phyloP scores from a whole-genome alignment of 2,888 invertebrate species.

The Lottia gigantea region DNA sequence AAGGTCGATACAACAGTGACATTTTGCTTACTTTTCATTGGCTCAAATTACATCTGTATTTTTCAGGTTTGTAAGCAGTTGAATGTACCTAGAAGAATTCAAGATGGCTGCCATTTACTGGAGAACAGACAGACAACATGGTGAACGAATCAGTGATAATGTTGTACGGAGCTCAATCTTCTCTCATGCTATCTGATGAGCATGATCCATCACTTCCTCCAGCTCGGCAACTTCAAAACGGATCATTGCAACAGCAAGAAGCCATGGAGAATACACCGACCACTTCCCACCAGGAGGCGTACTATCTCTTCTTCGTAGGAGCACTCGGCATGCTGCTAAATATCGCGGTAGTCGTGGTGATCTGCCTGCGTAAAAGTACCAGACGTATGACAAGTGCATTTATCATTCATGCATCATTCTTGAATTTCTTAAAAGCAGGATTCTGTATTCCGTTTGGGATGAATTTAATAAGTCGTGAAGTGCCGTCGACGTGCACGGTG shows the following conservation, averaged over 20 bases:
- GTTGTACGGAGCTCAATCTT: too few relatives aligned
- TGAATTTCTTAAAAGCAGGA: slow-evolving; percentile 64
- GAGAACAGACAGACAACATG: not conserved
- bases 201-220: not conserved
- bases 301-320: slow-evolving; percentile 63
- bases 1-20: too few relatives aligned
- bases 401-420: slow-evolving; percentile 64
- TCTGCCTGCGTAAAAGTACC: slow-evolving; percentile 54
- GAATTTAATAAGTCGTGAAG: slow-evolving; percentile 57
- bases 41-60: not conserved
- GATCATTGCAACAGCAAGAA: not conserved
- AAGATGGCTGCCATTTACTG: not conserved
- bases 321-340: slow-evolving; percentile 63
- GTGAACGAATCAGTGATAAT: not conserved
- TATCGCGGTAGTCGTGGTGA: slow-evolving; percentile 55
- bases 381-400: slow-evolving; percentile 67
- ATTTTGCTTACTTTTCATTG: too few relatives aligned
- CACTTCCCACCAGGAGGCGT: slow-evolving; percentile 57
- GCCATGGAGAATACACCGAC: slow-evolving; percentile 21
- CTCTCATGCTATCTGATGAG: not conserved
- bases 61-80: not conserved
- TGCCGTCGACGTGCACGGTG: slow-evolving; percentile 59
- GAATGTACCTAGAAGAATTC: not conserved
- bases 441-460: slow-evolving; percentile 67
- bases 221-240: not conserved